Conservation (phyloP, 1,140 invertebrate species). For the Planococcus citri region DNA sequence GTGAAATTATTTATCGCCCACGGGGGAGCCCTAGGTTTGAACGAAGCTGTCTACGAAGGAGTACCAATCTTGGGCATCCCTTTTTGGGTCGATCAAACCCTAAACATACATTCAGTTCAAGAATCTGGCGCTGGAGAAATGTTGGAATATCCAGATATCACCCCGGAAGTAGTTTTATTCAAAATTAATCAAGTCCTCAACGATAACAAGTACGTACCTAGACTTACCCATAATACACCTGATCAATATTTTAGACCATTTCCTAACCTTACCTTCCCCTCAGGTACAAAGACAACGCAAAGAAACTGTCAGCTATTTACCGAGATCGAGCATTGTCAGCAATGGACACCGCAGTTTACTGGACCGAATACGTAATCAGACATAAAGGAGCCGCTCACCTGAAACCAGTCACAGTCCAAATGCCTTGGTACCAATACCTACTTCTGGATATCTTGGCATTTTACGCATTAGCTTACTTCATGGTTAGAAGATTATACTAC, state of each 20-base stretch:
- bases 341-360: constrained; percentile 31
- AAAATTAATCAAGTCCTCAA: constrained; percentile 1
- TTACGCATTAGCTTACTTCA: not conserved
- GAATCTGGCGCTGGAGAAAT: not conserved
- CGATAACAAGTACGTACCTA: not conserved
- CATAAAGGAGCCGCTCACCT: constrained; percentile 31
- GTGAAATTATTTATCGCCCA: constrained; percentile 38
- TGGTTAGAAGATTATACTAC: not conserved
- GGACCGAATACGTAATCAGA: constrained; percentile 33
- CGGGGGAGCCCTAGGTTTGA: constrained; percentile 38
- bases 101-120: constrained; percentile 28
- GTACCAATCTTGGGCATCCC: constrained; percentile 40
- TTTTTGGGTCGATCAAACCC: constrained; percentile 47
- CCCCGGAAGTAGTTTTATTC: not conserved
- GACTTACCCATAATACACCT: not conserved
- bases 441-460: constrained; percentile 26
- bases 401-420: constrained; percentile 24
- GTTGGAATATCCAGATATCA: not conserved
- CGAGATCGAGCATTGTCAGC: constrained; percentile 29
- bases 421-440: constrained; percentile 28
- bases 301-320: constrained; percentile 27
- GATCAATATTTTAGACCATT: not conserved
- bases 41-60: constrained; percentile 39
- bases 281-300: constrained; percentile 26
- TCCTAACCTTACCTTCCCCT: too few species aligned